Percentiles rank a stretch among this genome's conserved stretches.
These are phyloP conservation scores for Syngnathus scovelli DNA, from an alignment of 2,113 vertebrate species.

Conservation along the genomic window DNA sequence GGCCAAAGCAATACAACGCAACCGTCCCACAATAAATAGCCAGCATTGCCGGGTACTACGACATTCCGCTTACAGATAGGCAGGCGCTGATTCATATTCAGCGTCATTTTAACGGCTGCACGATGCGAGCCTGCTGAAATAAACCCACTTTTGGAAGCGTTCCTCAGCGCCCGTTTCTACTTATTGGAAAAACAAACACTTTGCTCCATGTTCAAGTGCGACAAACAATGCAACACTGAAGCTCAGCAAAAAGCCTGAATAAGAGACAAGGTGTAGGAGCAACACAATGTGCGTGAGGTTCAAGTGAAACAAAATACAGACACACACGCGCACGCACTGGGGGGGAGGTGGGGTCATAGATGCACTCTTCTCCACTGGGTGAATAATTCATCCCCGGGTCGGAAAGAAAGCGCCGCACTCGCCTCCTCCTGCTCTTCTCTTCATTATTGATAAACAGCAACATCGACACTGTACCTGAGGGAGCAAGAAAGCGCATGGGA, in stretches of 20 bases:
- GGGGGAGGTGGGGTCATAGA: slow-evolving; percentile 10
- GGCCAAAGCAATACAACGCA: neutral
- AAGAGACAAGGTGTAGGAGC: slow-evolving; percentile 30
- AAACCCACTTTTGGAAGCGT: neutral
- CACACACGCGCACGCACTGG: slow-evolving; percentile 5
- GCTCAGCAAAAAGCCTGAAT: slow-evolving; percentile 16
- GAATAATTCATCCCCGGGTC: slow-evolving; percentile 65
- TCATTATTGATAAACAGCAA: slow-evolving; percentile 72
- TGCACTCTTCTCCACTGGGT: slow-evolving; percentile 46
- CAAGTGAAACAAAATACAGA: slow-evolving; percentile 28
- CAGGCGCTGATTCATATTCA: neutral
- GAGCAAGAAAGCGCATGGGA: slow-evolving; percentile 8
- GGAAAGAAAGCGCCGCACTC: slow-evolving; percentile 50
- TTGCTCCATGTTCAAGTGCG: slow-evolving; percentile 6
- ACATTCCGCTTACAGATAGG: neutral
- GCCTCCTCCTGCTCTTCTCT: slow-evolving; percentile 57
- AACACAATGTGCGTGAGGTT: slow-evolving; percentile 23
- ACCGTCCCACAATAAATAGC: neutral
- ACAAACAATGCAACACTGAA: slow-evolving; percentile 7
- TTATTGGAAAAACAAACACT: neutral
- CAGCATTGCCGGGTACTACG: neutral
- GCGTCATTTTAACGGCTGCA: neutral
- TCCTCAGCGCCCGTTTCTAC: too few species aligned
- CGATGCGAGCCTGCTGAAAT: neutral
- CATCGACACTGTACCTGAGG: slow-evolving; percentile 66